Evolutionary conservation across 35 echinoderm and acorn worm species (phyloP).

Genomic region (Holothuria glaberrima): DNA sequence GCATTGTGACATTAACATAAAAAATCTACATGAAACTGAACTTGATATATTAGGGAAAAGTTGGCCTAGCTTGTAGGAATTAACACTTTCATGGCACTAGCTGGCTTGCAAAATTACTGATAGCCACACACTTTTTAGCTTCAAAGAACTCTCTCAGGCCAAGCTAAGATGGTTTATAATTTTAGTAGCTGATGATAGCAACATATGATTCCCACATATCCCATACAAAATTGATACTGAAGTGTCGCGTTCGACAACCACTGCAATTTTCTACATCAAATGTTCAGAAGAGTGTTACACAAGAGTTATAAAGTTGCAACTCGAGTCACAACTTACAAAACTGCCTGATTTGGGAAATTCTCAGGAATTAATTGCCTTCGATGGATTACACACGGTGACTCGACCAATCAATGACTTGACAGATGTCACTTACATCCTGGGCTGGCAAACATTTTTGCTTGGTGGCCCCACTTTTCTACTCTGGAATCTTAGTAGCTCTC

Average conservation of each 20-base stretch:
- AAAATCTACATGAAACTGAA: background rate
- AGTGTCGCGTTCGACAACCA: background rate
- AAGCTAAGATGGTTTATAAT: too few relatives aligned
- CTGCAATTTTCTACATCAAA: too few relatives aligned
- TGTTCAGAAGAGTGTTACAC: too few relatives aligned
- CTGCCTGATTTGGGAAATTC: background rate
- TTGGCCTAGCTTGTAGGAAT: background rate
- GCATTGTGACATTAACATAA: slow-evolving; percentile 1
- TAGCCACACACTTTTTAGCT: background rate
- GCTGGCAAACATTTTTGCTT: background rate
- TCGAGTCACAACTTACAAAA: too few relatives aligned
- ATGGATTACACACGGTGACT: slow-evolving; percentile 1
- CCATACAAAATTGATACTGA: background rate
- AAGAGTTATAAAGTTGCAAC: too few relatives aligned
- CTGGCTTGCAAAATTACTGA: slow-evolving; percentile 1
- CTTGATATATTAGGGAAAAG: slow-evolving; percentile 3
- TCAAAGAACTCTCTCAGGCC: background rate
- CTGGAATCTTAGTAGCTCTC: background rate
- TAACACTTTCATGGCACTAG: slow-evolving; percentile 1
- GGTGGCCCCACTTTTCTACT: background rate
- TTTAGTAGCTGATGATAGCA: too few relatives aligned
- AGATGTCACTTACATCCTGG: background rate
- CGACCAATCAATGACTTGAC: background rate
- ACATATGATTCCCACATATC: too few relatives aligned
- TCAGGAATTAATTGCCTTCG: background rate